Conservation (phyloP, 1,140 invertebrate genomes). For the Drosophila saltans region DNA sequence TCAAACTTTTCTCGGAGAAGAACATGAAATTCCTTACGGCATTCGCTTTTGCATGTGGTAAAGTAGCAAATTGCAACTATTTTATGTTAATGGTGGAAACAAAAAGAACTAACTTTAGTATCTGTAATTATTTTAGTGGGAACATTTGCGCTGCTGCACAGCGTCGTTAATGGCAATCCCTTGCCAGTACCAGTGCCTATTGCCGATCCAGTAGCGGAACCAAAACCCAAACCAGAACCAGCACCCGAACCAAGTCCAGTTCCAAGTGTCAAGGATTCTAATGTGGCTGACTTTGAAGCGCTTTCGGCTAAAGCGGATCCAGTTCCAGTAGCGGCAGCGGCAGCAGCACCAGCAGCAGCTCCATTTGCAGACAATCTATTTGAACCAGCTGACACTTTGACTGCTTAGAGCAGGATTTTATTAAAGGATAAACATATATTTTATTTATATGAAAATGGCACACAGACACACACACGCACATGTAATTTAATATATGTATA, state of each 20-base stretch:
- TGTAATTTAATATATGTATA: not conserved
- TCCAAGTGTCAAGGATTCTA: not conserved
- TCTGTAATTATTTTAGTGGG: constrained; percentile 52
- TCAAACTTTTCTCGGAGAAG: not conserved
- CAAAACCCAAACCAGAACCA: constrained; percentile 26
- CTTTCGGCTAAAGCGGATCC: not conserved
- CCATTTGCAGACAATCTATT: not conserved
- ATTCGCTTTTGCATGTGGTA: constrained; percentile 61
- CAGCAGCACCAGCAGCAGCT: not conserved
- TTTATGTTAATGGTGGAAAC: constrained; percentile 15
- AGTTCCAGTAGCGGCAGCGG: not conserved
- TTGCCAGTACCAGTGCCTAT: constrained; percentile 2
- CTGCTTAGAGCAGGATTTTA: not conserved
- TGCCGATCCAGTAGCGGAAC: constrained; percentile 14
- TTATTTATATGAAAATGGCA: not conserved
- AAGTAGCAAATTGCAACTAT: constrained; percentile 22
- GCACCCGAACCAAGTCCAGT: constrained; percentile 12
- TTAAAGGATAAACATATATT: not conserved
- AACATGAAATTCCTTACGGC: constrained; percentile 57
- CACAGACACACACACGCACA: constrained; percentile 32
- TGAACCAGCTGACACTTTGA: not conserved
- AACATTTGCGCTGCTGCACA: constrained; percentile 49
- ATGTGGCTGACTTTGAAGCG: not conserved
- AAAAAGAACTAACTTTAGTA: constrained; percentile 52
- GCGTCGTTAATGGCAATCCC: constrained; percentile 37